Base-by-base conservation (phyloP, 2,797 vertebrate species). In the Urophycis tenuis region DNA sequence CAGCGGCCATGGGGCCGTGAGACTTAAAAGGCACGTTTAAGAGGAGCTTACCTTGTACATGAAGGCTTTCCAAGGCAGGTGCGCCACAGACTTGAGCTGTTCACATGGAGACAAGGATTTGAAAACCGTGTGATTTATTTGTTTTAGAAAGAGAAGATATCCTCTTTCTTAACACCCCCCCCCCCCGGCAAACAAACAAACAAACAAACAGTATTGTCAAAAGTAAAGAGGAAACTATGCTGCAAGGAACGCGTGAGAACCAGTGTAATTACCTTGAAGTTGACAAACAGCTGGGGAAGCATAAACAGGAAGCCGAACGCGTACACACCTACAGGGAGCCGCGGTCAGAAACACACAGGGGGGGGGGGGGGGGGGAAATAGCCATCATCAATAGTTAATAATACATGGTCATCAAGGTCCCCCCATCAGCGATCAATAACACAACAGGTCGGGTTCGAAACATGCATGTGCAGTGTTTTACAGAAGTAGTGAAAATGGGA, bases 231-330 rank as follows among this genome's bases (percentile, higher is more conserved):
- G 19, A 19, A 53, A 53, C 19, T 45, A 45, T 53, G 45, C 17
- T 8, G 64, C 17, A 31, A 70, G 29, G 67, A 70, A 32, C 31
- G n/a, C n/a, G 9, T 14, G 29, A 9, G 5, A 30, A 31, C 11
- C 1, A 11, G 29, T 72, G 3, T 78, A 83, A 92, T 77, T 11
- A 99, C 98, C 96, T 99, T 99, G 85, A 97, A 99, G 92, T 99
- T 99, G 85, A 99, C 97, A 78, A 99, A 99, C 15, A 99, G 94
- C 60, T 99, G 98, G n/a, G 98, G 98, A 86, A 99, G 92, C 98
- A 99, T 99, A 85, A 99, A 99, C 77, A 99, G 95, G 89, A 99
- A 99, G 78, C 97, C 98, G 75, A 99, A 99, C 1, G 97, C 98
- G 75, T 99, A 99, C 0, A 99, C 97, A 70, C 98, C 98, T 99